Evolutionary conservation across 1,140 invertebrate species (phyloP), one percentile per base, ranked within the genome.

Genomic region (Camponotus vicinus): DNA sequence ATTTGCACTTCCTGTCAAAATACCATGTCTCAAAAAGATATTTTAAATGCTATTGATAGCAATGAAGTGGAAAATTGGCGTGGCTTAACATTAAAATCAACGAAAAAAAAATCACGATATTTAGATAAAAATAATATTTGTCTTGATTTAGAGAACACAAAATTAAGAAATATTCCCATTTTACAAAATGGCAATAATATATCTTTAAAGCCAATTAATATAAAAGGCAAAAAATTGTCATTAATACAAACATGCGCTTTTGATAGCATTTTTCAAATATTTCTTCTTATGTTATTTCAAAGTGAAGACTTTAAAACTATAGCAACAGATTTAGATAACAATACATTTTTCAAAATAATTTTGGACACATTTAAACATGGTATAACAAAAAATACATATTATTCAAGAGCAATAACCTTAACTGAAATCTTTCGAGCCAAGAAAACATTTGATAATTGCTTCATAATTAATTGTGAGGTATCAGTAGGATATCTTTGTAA

Each of bases 91-190:
- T 63, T 34, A 66, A 66, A 66, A 66, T 66, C 32, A 37, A 1
- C 63, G 37, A 37, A 64, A 37, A 64, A 64, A 1, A 64, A 34
- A 64, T 64, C 15, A n/a, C 1, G 32, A 37, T 64, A 37, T 64
- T 63, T 64, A 64, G 32, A 49, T 3, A 49, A 49, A 13, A 49
- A 13, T 49, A 49, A 49, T 66, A 3, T n/a, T n/a, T 66, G 34
- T 66, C 15, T 37, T 66, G 34, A 66, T 66, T 9, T 66, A 37
- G 34, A 66, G 3, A 66, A 37, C 18, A 66, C 15, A 37, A 37
- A 18, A 66, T 66, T 66, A 9, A 9, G 1, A 37, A n/a, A 66
- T n/a, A 66, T 66, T 66, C 63, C 63, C n/a, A 66, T 66, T 37
- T 66, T 66, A n/a, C 63, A 18, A 8, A 37, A 66, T 9, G 7